A percentile compares a stretch with the other conserved stretches of the same genome.
Conservation (phyloP, 2,113 vertebrate genomes). For the Amphiprion ocellaris region DNA sequence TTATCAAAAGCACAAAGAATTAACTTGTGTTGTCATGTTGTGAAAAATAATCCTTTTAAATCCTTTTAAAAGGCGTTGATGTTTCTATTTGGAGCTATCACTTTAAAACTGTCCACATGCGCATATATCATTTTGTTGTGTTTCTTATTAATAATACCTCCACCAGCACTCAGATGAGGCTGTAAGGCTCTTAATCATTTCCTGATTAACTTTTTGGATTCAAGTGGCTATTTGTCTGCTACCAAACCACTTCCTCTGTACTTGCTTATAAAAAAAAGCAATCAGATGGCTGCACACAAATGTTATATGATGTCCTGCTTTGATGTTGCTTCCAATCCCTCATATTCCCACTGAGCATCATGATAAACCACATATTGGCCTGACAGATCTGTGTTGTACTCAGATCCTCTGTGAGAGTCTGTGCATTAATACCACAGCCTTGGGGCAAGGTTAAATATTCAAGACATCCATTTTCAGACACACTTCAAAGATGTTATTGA, state of each 20-base stretch:
- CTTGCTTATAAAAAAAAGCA: constrained; percentile 11
- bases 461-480: constrained; percentile 62
- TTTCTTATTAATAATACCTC: constrained; percentile 6
- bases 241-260: background rate
- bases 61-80: background rate
- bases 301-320: background rate
- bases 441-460: constrained; percentile 67
- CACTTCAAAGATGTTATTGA: constrained; percentile 47
- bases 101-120: no score
- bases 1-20: background rate
- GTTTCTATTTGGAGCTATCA: background rate
- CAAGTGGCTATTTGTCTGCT: background rate
- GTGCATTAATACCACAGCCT: constrained; percentile 51
- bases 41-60: background rate
- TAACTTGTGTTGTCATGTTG: background rate
- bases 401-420: constrained; percentile 30
- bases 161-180: background rate
- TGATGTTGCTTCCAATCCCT: background rate
- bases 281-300: background rate
- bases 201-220: constrained; percentile 19
- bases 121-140: background rate
- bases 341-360: constrained; percentile 6
- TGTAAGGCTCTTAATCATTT: constrained; percentile 23
- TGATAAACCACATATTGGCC: constrained; percentile 18
- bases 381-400: constrained; percentile 33